phyloP scores from a whole-genome alignment of 2,113 vertebrate species.

The Turdus rufiventris region DNA sequence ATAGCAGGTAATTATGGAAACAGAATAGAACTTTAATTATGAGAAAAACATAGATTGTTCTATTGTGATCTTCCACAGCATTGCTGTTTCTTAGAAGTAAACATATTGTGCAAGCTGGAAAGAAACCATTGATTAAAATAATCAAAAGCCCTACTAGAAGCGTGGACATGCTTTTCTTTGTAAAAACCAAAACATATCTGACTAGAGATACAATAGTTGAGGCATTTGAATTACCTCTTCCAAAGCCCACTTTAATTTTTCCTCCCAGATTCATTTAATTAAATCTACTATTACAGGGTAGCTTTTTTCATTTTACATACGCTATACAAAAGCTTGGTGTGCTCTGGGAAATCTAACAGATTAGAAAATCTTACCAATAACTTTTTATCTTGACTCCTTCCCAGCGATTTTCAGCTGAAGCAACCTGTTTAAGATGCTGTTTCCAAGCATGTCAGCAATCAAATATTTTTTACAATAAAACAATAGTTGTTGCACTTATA shows the following conservation, averaged over 20 bases:
- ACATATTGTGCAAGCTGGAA: constrained; percentile 5
- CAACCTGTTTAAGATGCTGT: neutral
- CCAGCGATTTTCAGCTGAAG: neutral
- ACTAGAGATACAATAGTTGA: neutral
- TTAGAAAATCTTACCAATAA: neutral
- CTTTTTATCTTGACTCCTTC: neutral
- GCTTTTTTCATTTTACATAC: neutral
- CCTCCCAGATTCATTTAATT: constrained; percentile 5
- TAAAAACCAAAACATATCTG: neutral
- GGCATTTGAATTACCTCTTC: neutral
- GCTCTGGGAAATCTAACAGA: neutral
- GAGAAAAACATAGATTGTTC: neutral
- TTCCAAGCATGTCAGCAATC: neutral
- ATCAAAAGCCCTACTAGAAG: constrained; percentile 2
- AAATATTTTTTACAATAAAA: neutral
- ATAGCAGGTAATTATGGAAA: constrained; percentile 49
- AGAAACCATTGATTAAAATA: constrained; percentile 34
- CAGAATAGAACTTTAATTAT: constrained; percentile 23
- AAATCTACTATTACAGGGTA: neutral
- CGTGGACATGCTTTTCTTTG: neutral
- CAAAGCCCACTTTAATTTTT: neutral
- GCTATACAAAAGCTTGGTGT: neutral
- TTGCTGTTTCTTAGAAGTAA: neutral
- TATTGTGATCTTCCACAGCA: constrained; percentile 34
- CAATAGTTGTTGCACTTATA: neutral